Conservation (phyloP, 2,113 vertebrate genomes). For the Muscicapa adusta region DNA sequence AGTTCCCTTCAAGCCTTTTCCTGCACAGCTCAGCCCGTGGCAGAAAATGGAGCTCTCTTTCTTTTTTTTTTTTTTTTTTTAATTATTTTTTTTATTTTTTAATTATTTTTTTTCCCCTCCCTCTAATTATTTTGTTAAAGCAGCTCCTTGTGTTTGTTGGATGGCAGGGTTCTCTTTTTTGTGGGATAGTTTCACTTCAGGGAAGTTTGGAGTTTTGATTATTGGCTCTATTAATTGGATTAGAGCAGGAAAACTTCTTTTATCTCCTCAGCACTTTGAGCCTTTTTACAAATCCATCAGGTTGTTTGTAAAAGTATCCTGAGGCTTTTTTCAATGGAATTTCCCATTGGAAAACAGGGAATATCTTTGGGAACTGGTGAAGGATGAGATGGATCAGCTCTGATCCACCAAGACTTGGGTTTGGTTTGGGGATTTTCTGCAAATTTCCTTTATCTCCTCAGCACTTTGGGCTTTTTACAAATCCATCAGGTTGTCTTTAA, state of each 20-base stretch:
- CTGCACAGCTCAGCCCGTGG: not conserved
- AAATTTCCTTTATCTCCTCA: not conserved
- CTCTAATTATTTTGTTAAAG: not conserved
- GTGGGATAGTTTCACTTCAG: not conserved
- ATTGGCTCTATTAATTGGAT: not conserved
- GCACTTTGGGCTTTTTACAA: not conserved
- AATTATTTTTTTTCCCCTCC: too few species aligned
- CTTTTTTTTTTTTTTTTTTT: not conserved
- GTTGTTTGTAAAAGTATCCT: not conserved
- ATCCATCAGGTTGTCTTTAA: too few species aligned
- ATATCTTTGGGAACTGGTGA: not conserved
- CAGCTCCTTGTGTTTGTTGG: not conserved
- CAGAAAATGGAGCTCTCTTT: not conserved
- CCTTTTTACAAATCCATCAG: not conserved
- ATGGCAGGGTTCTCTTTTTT: not conserved
- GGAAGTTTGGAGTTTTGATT: not conserved
- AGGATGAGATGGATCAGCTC: not conserved
- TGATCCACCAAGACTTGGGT: not conserved
- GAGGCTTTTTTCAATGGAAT: fast-evolving
- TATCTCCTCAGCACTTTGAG: not conserved
- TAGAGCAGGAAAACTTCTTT: not conserved
- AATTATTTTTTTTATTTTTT: too few species aligned
- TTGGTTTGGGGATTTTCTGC: not conserved
- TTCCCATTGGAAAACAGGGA: not conserved
- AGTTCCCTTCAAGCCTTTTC: not conserved